These are phyloP conservation scores for Digitonthophagus gazella DNA, from an alignment of 2,888 invertebrate species.

Conservation along the genomic window DNA sequence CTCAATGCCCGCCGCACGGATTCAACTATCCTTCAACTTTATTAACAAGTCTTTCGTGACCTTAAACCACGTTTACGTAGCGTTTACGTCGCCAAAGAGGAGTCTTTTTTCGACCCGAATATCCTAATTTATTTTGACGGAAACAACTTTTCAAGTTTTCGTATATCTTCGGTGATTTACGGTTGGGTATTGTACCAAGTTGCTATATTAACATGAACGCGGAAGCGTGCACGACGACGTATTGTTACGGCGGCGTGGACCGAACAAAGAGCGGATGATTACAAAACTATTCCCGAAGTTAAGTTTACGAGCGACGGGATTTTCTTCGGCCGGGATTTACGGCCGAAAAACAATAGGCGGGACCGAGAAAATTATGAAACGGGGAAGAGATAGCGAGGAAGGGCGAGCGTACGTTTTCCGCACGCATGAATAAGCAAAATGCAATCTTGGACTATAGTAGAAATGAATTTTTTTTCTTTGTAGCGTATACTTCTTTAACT, in stretches of 20 bases:
- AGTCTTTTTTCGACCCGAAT: too few relatives aligned
- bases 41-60: constrained; percentile 35
- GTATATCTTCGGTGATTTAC: constrained; percentile 18
- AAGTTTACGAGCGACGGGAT: constrained; percentile 8
- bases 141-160: background rate
- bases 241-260: constrained; percentile 10
- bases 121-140: background rate
- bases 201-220: constrained; percentile 31
- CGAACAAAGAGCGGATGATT: constrained; percentile 13
- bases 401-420: background rate
- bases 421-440: background rate
- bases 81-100: too few relatives aligned
- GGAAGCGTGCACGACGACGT: constrained; percentile 16
- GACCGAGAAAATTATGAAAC: background rate
- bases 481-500: too few relatives aligned
- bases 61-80: too few relatives aligned
- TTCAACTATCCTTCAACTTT: constrained; percentile 35
- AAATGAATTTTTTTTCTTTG: too few relatives aligned
- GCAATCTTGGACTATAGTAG: background rate
- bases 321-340: constrained; percentile 8
- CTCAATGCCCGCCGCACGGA: constrained; percentile 35
- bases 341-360: background rate
- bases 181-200: constrained; percentile 33
- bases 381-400: background rate
- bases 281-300: constrained; percentile 18